Base-by-base conservation (phyloP, 2,113 vertebrate genomes). In the Aspidoscelis tigris region DNA sequence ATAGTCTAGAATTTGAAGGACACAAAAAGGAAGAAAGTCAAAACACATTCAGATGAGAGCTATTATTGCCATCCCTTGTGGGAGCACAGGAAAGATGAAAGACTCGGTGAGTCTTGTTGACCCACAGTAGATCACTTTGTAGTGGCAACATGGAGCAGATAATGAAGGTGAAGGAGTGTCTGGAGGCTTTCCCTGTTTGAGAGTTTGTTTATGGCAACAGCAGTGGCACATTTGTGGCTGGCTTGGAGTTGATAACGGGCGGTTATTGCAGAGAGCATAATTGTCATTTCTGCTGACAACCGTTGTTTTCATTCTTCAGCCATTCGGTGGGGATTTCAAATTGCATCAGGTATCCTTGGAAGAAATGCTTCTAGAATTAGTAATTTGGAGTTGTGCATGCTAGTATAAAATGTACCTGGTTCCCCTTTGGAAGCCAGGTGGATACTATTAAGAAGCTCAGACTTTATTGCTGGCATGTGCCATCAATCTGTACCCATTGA, bases 111-210 rank as follows among this genome's bases (percentile, higher is more conserved):
- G 58, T 74, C 70, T 66, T 74, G 21, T 26, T 53, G 58, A 66
- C 65, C 82, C 90, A 85, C 88, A 87, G 24, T 76, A 55, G 69
- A 18, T 7, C 90, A 50, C 41, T 88, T 88, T 88, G 72, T 55
- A 84, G 87, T 73, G 86, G 11, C 65, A 43, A 24, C 86, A 81
- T 58, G 78, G 78, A 90, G 88, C 87, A 89, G 86, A 84, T 68
- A 88, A 72, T 0, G 1, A 78, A 39, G 82, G 14, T 87, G 78
- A 58, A 86, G 66, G 73, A 84, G 66, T 83, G 86, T 55, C 85
- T 88, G 77, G 87, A 87, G 80, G 58, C 86, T 80, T 84, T 73
- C 74, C 87, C 84, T 55, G 64, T 75, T 91, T 82, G 86, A 88
- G 77, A 84, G 41, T 50, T 24, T 22, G 16, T 26, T 24, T 64